phyloP scores from a whole-genome alignment of 2,888 invertebrate species.

The Plebejus anna region DNA sequence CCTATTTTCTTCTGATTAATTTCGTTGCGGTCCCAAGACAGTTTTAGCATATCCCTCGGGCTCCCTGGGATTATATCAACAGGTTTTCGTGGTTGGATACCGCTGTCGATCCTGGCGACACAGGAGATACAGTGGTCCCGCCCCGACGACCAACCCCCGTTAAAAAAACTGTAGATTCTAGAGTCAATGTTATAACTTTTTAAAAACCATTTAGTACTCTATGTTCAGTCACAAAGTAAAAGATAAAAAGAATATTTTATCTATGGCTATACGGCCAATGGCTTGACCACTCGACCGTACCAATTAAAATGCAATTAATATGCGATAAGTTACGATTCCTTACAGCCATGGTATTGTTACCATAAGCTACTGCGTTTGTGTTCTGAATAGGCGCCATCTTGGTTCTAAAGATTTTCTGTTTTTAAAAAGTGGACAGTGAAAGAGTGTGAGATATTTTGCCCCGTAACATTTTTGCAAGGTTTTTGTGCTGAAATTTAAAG shows the following conservation, averaged over 20 bases:
- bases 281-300: constrained; percentile 28
- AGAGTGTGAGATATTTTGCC: not conserved
- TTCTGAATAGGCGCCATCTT: not conserved
- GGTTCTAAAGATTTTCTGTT: not conserved
- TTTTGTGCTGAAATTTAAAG: not conserved
- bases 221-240: no score
- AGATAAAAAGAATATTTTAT: not conserved
- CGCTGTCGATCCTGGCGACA: no score
- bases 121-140: no score
- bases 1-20: no score
- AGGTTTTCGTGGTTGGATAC: no score
- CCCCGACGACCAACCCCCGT: no score
- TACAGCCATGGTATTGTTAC: constrained; percentile 25
- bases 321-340: constrained; percentile 24
- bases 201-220: no score
- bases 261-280: not conserved
- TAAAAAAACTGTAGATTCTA: no score
- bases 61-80: no score
- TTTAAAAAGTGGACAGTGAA: not conserved
- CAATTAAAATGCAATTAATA: constrained; percentile 32
- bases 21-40: no score
- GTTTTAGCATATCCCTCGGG: no score
- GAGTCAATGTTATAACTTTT: no score
- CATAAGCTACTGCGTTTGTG: not conserved
- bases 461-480: not conserved